Evolutionary conservation across 2,888 invertebrate genomes (phyloP), one percentile per base, ranked within the genome.

Genomic region (Synanthedon formicaeformis): DNA sequence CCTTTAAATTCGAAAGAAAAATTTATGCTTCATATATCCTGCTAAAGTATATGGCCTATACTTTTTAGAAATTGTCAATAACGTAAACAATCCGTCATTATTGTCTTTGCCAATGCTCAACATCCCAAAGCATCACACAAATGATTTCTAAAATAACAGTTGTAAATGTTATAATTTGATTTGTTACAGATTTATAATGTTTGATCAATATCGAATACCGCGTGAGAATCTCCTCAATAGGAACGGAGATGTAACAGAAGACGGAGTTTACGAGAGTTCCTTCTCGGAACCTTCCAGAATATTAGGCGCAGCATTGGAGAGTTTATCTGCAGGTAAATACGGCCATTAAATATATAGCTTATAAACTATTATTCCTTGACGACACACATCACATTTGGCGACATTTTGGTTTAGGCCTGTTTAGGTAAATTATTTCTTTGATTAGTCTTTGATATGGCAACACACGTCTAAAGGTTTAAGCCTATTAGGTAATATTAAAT

Each of bases 261-360:
- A 95, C 12, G 98, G 98, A 0, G 89, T 90, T 57, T 98, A 97
- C 73, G 93, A 95, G 63, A 94, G 96, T 61, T 93, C 95, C n/a
- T 96, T 94, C 76, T 93, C 95, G 50, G 96, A 97, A 67, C 95
- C 96, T 0, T 94, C 92, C 45, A 93, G 92, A 71, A 92, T 96
- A 66, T 89, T 97, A 60, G 96, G 94, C 0, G 94, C 94, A 0
- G 94, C 95, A 0, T 82, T 97, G 49, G 96, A 96, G 66, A 94
- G 94, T 60, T 87, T 97, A 60, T 97, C 96, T 0, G 92, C 94
- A 52, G 97, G 96, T 59, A 89, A 50, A 23, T 23, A 23, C 0
- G 5, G 18, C 4, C 18, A 27, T 27, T 27, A 27, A 8, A 41
- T 41, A 41, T 41, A 5, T 41, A 2, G 12, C 45, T 45, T 45